Evolutionary conservation across 2,888 invertebrate species (phyloP), one percentile per base, ranked within the genome.

Genomic region (Cactoblastis cactorum): DNA sequence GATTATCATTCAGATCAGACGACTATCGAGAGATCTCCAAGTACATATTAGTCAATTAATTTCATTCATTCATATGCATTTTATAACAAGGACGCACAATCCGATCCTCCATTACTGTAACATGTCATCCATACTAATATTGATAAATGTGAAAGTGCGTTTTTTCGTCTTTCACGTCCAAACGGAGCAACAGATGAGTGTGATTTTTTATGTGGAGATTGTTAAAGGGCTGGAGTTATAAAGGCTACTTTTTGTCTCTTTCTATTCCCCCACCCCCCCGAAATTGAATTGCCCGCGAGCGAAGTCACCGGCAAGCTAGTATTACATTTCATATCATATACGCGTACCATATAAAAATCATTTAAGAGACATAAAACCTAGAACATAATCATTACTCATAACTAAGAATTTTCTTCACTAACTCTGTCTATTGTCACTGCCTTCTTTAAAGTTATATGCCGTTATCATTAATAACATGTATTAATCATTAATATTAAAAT

Each of bases 401-500:
- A 53, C 61, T 62, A 61, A 73, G 69, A 73, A 74, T 69, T 70
- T 69, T 65, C 61, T 59, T 67, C 63, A 57, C 65, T 61, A 69
- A 71, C 75, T 80, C 79, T 82, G 74, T 78, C 80, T 76, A 73
- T 71, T 67, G 71, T 62, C 77, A 83, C 80, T 84, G 84, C 82
- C 82, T 80, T 56, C 69, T 69, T 73, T 43, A 74, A 68, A 66
- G 65, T 74, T 78, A 73, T 74, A 75, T 78, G 76, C 76, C 77
- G 76, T 77, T 80, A 80, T 78, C 61, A 69, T 78, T 76, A 71
- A 73, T 75, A 76, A 74, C 62, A 79, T 67, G 70, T 83, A 77
- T 80, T 83, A 80, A 76, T 78, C 73, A 71, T 79, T 84, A 84
- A 80, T 80, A 70, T 79, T 81, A 79, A 76, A 75, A 74, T 75